phyloP scores from a whole-genome alignment of 92 coral and sea anemone genomes.

The Umimayanthus chanpuru region DNA sequence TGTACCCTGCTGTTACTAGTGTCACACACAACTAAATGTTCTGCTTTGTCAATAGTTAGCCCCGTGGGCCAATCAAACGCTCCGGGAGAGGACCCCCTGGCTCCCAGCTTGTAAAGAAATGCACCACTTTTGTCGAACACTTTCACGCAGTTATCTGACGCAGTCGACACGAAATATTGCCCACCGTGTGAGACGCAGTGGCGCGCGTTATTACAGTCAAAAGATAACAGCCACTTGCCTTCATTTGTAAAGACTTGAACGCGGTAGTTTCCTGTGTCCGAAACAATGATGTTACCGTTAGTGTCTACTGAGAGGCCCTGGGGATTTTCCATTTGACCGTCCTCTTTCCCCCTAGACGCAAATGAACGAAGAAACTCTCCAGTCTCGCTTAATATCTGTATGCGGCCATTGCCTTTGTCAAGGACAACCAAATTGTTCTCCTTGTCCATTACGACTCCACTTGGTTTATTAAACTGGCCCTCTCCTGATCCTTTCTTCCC shows the following conservation, averaged over 20 bases:
- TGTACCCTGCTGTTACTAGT: conserved; percentile 52
- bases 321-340: conserved; percentile 44
- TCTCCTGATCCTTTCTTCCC: conserved; percentile 45
- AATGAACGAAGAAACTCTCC: conserved; percentile 41
- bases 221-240: conserved; percentile 35
- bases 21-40: conserved; percentile 58
- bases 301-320: conserved; percentile 47
- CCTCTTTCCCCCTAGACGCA: conserved; percentile 41
- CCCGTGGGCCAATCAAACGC: conserved; percentile 51
- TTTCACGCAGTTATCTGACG: conserved; percentile 48
- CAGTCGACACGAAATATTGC: conserved; percentile 38
- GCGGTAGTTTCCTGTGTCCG: conserved; percentile 54
- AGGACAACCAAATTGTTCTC: conserved; percentile 45
- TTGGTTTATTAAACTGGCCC: conserved; percentile 48
- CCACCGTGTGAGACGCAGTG: conserved; percentile 42
- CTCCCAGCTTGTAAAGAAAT: conserved; percentile 43
- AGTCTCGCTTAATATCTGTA: conserved; percentile 25
- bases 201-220: conserved; percentile 46
- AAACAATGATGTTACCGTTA: conserved; percentile 46
- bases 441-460: conserved; percentile 35
- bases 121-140: conserved; percentile 39
- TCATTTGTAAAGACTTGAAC: conserved; percentile 50
- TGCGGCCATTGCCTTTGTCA: conserved; percentile 54
- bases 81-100: conserved; percentile 45
- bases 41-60: conserved; percentile 53